Conservation (phyloP, 2,113 vertebrate genomes). For the Brachionichthys hirsutus region DNA sequence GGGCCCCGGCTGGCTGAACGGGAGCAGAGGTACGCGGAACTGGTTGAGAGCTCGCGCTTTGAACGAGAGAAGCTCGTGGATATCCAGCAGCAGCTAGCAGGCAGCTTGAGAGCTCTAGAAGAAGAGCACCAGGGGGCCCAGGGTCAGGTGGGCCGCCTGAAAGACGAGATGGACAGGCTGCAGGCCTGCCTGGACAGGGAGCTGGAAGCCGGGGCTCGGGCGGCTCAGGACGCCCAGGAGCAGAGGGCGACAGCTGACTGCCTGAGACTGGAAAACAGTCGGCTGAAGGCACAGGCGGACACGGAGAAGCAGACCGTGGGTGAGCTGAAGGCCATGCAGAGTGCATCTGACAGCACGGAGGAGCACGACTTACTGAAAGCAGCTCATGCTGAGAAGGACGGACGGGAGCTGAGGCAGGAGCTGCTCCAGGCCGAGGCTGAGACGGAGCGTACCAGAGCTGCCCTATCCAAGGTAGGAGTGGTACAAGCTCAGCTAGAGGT, state of each 20-base stretch:
- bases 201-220: slow-evolving; percentile 60
- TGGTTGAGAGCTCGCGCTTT: slow-evolving; percentile 87
- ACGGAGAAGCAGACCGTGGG: slow-evolving; percentile 83
- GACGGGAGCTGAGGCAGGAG: slow-evolving; percentile 83
- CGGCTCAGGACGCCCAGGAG: slow-evolving; percentile 78
- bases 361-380: slow-evolving; percentile 84
- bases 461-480: slow-evolving; percentile 83
- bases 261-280: slow-evolving; percentile 83
- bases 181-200: slow-evolving; percentile 79
- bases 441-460: slow-evolving; percentile 76
- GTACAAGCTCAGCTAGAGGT: background rate
- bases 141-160: slow-evolving; percentile 74
- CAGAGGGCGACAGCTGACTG: slow-evolving; percentile 75
- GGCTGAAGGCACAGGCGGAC: slow-evolving; percentile 85
- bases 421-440: slow-evolving; percentile 83
- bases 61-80: slow-evolving; percentile 94
- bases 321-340: slow-evolving; percentile 80
- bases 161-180: slow-evolving; percentile 83
- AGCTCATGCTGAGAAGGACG: slow-evolving; percentile 84
- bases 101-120: slow-evolving; percentile 86
- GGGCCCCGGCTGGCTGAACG: slow-evolving; percentile 80
- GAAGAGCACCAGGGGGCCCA: slow-evolving; percentile 88
- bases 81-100: slow-evolving; percentile 94
- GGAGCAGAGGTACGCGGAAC: slow-evolving; percentile 86
- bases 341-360: slow-evolving; percentile 75